These are phyloP conservation scores for Lineus longissimus DNA, from an alignment of 1,140 invertebrate genomes.

Conservation along the genomic window DNA sequence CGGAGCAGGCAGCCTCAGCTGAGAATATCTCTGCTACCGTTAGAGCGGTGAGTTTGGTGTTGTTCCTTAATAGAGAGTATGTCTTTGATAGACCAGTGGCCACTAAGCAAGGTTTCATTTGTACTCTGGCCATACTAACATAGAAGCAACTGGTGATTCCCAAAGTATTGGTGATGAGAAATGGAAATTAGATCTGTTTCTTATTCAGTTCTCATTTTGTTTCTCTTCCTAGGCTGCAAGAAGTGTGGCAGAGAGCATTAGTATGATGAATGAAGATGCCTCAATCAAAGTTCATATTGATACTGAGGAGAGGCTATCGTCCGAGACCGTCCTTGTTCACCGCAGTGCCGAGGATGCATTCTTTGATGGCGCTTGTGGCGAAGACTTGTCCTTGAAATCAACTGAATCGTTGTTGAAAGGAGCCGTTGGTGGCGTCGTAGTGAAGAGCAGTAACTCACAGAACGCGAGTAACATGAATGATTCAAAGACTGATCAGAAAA, in stretches of 20 bases:
- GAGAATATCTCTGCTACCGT: conserved; percentile 49
- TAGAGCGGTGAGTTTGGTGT: conserved; percentile 37
- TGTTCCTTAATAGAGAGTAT: too few species aligned
- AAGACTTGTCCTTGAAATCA: too few species aligned
- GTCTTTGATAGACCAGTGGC: too few species aligned
- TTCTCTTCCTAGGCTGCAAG: conserved; percentile 71
- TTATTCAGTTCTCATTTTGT: too few species aligned
- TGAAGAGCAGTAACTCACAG: conserved; percentile 20
- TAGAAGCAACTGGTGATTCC: too few species aligned
- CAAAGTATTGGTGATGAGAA: too few species aligned
- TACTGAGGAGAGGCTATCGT: background rate
- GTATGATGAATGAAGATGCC: conserved; percentile 75
- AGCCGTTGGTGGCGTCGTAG: conserved; percentile 13
- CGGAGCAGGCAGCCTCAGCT: conserved; percentile 52
- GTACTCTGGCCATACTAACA: too few species aligned
- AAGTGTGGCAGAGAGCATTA: conserved; percentile 82
- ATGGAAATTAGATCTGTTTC: too few species aligned
- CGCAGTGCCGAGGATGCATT: background rate
- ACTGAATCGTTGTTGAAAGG: conserved; percentile 9
- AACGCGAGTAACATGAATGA: conserved; percentile 16
- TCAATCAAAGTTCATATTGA: conserved; percentile 21
- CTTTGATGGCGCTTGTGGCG: too few species aligned
- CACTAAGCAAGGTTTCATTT: too few species aligned
- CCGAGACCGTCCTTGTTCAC: background rate
- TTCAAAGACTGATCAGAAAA: background rate